Evolutionary conservation across 2,113 vertebrate species (phyloP), one percentile per base, ranked within the genome.

Genomic region (Tyto alba): DNA sequence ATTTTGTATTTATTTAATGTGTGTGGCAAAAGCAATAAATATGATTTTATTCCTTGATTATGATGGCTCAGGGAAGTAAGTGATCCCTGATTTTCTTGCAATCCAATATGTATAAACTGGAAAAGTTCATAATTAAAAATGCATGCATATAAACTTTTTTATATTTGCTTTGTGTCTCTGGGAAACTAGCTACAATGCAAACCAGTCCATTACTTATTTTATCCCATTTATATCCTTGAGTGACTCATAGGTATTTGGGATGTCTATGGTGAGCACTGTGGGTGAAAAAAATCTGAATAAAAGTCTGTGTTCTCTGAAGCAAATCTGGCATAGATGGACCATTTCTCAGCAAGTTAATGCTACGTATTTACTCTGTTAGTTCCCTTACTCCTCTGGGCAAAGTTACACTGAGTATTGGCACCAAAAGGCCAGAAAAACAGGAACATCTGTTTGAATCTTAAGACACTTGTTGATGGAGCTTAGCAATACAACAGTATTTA

Each of bases 381-480:
- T 95, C 69, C 27, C 25, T 71, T 88, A 62, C 34, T 94, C 94
- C 86, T 93, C 53, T 90, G 92, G 81, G 90, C 41, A 85, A 91
- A 78, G 15, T 84, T 96, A 82, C 40, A 69, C 29, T 75, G n/a
- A 76, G 23, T 71, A 47, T 63, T 60, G 69, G 40, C 64, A 94
- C 34, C 57, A 91, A 30, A 56, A 68, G 71, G 50, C 52, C 69
- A 85, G 60, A 82, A 89, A 40, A 34, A 34, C 34, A 95, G 77
- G 36, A 96, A 92, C 85, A 93, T 94, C 88, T 95, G 85, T 63
- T 89, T 86, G 74, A 93, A 67, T 96, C 50, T 30, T 62, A 87
- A 80, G 59, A 82, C 19, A 88, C 47, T 89, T 95, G 53, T 89
- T 94, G 88, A 57, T 66, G 29, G 29, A 73, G 20, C 9, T 47